These are phyloP conservation scores for Andinoacara biseriatus DNA, from an alignment of 2,113 vertebrate species.

Conservation along the genomic window DNA sequence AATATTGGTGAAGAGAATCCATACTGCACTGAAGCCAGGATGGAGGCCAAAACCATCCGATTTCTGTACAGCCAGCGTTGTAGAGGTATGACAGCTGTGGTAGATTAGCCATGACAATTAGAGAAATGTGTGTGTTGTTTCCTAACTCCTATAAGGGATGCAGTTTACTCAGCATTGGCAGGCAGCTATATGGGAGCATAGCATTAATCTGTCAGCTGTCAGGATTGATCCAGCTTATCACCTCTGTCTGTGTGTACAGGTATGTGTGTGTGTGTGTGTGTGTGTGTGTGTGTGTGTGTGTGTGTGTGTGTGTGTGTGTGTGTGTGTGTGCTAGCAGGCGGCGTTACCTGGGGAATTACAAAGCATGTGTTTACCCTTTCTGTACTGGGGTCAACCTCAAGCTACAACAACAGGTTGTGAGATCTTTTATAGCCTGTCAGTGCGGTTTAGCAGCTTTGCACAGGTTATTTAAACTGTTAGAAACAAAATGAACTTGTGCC, in stretches of 20 bases:
- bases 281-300: not conserved
- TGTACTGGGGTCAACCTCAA: slow-evolving; percentile 46
- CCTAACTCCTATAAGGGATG: slow-evolving; percentile 28
- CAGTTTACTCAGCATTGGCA: slow-evolving; percentile 36
- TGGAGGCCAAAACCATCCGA: slow-evolving; percentile 73
- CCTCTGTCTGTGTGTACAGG: not conserved
- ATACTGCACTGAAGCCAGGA: slow-evolving; percentile 40
- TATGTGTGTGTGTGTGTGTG: not conserved
- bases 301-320: not conserved
- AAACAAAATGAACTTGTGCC: not conserved
- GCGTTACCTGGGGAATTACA: slow-evolving; percentile 18
- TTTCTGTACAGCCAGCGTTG: slow-evolving; percentile 73
- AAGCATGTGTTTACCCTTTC: slow-evolving; percentile 18
- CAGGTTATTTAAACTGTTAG: slow-evolving; percentile 15
- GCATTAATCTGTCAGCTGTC: slow-evolving; percentile 73
- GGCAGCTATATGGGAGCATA: slow-evolving; percentile 55
- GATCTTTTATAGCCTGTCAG: slow-evolving; percentile 42
- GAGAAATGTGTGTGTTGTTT: slow-evolving; percentile 22
- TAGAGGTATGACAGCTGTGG: slow-evolving; percentile 73
- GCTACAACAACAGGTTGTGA: slow-evolving; percentile 31
- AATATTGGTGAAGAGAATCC: slow-evolving; percentile 15
- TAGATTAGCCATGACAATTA: not conserved
- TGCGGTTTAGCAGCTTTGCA: slow-evolving; percentile 39
- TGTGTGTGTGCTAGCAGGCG: slow-evolving; percentile 1
- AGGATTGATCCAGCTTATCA: slow-evolving; percentile 56